Evolutionary conservation across 2,113 vertebrate genomes (phyloP), one percentile per base, ranked within the genome.

Genomic region (Pseudonaja textilis): DNA sequence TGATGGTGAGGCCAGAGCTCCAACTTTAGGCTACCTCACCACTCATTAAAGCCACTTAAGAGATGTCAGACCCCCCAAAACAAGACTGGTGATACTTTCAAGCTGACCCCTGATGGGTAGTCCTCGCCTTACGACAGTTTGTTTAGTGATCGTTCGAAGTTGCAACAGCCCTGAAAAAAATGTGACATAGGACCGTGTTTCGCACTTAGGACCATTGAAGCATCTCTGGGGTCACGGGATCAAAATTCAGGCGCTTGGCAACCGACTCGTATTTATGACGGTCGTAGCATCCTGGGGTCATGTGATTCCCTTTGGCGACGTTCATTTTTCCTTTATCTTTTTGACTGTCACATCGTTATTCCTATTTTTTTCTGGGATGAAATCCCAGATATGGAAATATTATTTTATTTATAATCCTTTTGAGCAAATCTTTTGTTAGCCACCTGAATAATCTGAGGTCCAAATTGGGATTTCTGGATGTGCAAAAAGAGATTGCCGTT

Each of bases 221-320:
- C 29, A 12, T n/a, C 29, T 0, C 61, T 4, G 4, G 11, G 29
- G 29, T 69, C 4, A n/a, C 12, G 0, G 0, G 26, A n/a, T 69
- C 29, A 69, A 69, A 69, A 69, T 69, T 14, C 61, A 69, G 47
- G 7, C 1, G 47, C 47, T 47, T 47, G 47, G 7, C 7, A 8
- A 8, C 47, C 8, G 7, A 47, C 47, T 47, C 1, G 47, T 47
- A 47, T 47, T 47, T 47, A 47, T 8, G 47, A 47, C 7, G 6
- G 47, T 61, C 0, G 8, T 61, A 61, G 25, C 23, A 25, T 26
- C 56, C 56, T 7, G 20, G 56, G 56, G 56, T 22, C 25, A 26
- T 0, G 9, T 3, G 9, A 61, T 26, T 26, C 10, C 26, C 26
- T 29, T 64, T 29, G 0, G 3, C 1, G 59, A 61, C 9, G 1